phyloP scores from a whole-genome alignment of 1,140 invertebrate species.

The Phocides pigmalion region DNA sequence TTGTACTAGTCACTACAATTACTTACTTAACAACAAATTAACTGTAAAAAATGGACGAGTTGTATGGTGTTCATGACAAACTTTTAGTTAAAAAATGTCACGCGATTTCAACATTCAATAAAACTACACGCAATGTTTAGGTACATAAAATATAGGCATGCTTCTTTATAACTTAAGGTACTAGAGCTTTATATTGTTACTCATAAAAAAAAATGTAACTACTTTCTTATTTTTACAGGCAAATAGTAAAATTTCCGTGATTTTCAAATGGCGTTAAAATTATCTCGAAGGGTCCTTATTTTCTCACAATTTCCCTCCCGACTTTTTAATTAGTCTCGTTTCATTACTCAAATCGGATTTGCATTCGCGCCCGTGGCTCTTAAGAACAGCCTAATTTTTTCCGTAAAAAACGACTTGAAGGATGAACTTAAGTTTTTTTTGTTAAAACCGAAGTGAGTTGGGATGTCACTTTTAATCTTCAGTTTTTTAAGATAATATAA shows the following conservation, averaged over 20 bases:
- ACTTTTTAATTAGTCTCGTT: conserved; percentile 66
- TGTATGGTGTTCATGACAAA: conserved; percentile 3
- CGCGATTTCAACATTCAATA: conserved; percentile 14
- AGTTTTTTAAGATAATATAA: not conserved
- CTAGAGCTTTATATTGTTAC: not conserved
- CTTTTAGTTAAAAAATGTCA: conserved; percentile 11
- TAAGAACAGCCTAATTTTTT: conserved; percentile 62
- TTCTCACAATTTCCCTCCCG: conserved; percentile 50
- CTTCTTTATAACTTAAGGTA: not conserved
- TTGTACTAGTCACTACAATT: no score
- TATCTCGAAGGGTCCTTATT: conserved; percentile 43
- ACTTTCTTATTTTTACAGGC: not conserved
- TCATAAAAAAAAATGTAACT: not conserved
- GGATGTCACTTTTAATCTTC: conserved; percentile 1
- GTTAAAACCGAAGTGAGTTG: conserved; percentile 8
- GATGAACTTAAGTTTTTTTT: conserved; percentile 41
- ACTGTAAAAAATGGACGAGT: not conserved
- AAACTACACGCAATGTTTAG: conserved; percentile 4
- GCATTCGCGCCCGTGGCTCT: conserved; percentile 60
- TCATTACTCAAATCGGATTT: conserved; percentile 73
- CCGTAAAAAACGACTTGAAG: conserved; percentile 48
- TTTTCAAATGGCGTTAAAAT: conserved; percentile 13
- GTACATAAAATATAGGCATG: not conserved
- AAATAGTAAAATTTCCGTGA: not conserved
- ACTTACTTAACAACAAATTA: not conserved